Evolutionary conservation across 2,797 vertebrate genomes (phyloP).

Genomic region (Micropoecilia bifurca): DNA sequence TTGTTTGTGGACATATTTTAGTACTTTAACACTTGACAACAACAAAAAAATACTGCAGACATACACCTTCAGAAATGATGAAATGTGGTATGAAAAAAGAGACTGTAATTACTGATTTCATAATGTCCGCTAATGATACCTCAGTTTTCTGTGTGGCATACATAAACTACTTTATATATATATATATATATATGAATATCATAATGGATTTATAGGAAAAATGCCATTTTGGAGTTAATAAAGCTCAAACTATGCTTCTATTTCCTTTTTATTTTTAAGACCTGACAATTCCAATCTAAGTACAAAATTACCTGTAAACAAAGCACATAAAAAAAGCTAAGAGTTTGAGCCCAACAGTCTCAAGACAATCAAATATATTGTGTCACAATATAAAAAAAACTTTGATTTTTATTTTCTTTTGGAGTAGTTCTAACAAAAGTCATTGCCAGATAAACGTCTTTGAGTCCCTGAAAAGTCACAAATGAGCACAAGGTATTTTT

Average conservation of each 20-base stretch:
- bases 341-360: neutral
- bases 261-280: neutral
- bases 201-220: neutral
- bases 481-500: neutral
- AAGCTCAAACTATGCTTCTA: neutral
- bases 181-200: too few relatives aligned
- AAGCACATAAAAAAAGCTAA: neutral
- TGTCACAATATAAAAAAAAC: neutral
- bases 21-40: conserved; percentile 30
- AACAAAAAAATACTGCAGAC: conserved; percentile 26
- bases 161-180: neutral
- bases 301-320: neutral
- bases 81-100: conserved; percentile 17
- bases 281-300: neutral
- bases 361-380: neutral
- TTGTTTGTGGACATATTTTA: conserved; percentile 66
- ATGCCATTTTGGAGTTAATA: neutral
- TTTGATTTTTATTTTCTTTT: neutral
- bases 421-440: neutral
- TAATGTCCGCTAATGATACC: neutral
- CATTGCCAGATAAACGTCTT: neutral
- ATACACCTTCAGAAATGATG: conserved; percentile 4
- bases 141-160: neutral
- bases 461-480: neutral
- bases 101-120: conserved; percentile 1